Base-by-base conservation (phyloP, 2,113 vertebrate genomes). In the Phylloscopus trochilus region DNA sequence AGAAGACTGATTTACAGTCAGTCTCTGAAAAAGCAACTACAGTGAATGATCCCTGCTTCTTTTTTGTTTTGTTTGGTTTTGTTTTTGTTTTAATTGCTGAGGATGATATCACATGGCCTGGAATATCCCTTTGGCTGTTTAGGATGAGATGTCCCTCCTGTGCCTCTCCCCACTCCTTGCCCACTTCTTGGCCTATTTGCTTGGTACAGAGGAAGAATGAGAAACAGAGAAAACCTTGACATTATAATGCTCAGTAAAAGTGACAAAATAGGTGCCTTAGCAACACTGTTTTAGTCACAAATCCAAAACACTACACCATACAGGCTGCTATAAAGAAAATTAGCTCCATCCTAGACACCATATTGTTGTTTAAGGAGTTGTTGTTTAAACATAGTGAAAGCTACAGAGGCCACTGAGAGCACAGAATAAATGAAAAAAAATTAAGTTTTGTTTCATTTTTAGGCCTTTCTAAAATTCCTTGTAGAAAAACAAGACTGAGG, bases 131-230 rank as follows among this genome's bases (percentile, higher is more conserved):
- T 75, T 74, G 30, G 7, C 11, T 1, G 0, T 69, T 85, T 52
- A 28, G 31, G 21, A n/a, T 64, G 41, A 66, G 15, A 33, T 46
- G 3, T 51, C 35, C 24, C 9, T 66, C 3, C 22, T 62, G 41
- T 62, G 33, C 46, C 26, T 43, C 8, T 22, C 79, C 19, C 7
- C 21, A 58, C 5, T 37, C 41, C 8, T 83, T 90, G 31, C 11
- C 33, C 10, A 33, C 20, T 72, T 72, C n/a, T 37, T 39, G 44
- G 28, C 22, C 35, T 66, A n/a, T 52, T 83, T 0, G 0, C 14
- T 66, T 66, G 23, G 13, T n/a, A 15, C 12, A 70, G 18, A 6
- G 26, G 6, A 19, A 70, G 31, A 53, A 4, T 51, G 30, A 62
- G 17, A 86, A 83, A 43, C 11, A 41, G 26, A 49, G 18, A 70